These are phyloP conservation scores for Bombus confusus DNA, from an alignment of 1,140 invertebrate species.

Conservation along the genomic window DNA sequence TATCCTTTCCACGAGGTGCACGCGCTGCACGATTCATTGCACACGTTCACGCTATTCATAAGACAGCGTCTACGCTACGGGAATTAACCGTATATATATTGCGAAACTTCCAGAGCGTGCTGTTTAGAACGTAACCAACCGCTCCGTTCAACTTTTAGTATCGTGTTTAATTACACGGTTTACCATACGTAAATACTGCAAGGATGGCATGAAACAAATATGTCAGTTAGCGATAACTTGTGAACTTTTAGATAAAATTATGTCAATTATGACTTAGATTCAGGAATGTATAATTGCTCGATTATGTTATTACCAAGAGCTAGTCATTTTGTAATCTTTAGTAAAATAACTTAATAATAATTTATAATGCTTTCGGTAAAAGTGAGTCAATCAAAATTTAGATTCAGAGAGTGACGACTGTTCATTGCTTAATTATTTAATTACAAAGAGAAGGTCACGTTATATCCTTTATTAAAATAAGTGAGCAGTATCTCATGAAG, in stretches of 20 bases:
- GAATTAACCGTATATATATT: slow-evolving; percentile 15
- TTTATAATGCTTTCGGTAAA: too few species aligned
- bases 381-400: too few species aligned
- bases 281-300: background rate
- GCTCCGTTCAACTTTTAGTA: background rate
- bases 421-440: too few species aligned
- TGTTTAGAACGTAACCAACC: background rate
- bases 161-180: background rate
- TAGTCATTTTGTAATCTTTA: background rate
- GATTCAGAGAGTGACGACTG: too few species aligned
- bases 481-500: too few species aligned
- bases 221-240: background rate
- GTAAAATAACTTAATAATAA: background rate
- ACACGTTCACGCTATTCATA: slow-evolving; percentile 11
- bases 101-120: background rate
- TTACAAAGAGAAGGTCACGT: too few species aligned
- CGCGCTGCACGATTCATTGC: slow-evolving; percentile 17
- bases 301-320: background rate
- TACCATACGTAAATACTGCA: background rate
- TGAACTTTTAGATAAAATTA: background rate
- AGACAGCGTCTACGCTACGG: background rate
- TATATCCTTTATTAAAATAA: too few species aligned
- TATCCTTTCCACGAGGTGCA: slow-evolving; percentile 10
- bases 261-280: background rate
- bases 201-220: background rate